Percentiles rank a stretch among this genome's conserved stretches.
Evolutionary conservation across 2,113 vertebrate genomes (phyloP).

Genomic region (Xerus inauris): DNA sequence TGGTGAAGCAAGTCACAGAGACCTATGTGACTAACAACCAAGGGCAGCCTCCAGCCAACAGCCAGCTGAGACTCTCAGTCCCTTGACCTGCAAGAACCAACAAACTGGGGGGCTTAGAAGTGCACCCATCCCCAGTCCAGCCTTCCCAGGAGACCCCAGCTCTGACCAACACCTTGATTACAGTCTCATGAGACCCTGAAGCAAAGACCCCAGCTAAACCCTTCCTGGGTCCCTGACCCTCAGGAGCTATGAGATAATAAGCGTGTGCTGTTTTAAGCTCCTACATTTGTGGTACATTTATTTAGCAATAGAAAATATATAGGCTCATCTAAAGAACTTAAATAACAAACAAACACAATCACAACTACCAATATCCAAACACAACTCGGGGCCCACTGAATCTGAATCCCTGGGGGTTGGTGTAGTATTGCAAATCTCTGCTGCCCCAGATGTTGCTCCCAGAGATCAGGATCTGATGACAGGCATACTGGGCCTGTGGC

Average conservation of each 20-base stretch:
- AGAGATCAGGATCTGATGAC: background rate
- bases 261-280: background rate
- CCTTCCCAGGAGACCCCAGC: background rate
- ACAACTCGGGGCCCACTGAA: background rate
- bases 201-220: background rate
- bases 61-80: background rate
- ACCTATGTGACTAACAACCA: background rate
- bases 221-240: background rate
- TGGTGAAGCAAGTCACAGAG: background rate
- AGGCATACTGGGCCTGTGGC: background rate
- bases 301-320: background rate
- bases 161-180: fast-evolving
- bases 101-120: background rate
- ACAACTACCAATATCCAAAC: too few species aligned
- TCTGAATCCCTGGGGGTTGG: background rate
- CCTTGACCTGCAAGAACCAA: background rate
- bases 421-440: background rate
- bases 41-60: background rate
- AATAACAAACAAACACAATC: background rate
- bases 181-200: background rate
- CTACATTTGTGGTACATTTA: fast-evolving
- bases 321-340: background rate
- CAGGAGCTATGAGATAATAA: background rate
- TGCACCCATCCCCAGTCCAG: background rate
- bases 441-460: too few species aligned